Conservation (phyloP, 1,140 invertebrate genomes). For the Cyphomyrmex costatus region DNA sequence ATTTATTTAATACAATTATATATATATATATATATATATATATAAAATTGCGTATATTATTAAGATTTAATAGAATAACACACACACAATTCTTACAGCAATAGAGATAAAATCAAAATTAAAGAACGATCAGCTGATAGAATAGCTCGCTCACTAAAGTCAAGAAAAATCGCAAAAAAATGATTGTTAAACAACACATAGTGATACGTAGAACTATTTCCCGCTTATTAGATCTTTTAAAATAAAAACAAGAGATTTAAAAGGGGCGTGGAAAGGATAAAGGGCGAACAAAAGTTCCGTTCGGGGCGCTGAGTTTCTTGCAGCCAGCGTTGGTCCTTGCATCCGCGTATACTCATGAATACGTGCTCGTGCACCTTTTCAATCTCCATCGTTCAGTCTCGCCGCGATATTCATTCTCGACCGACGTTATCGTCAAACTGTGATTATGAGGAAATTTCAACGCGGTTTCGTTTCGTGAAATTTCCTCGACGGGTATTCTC, state of each 20-base stretch:
- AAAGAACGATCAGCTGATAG: background rate
- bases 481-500: slow-evolving; percentile 21
- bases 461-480: slow-evolving; percentile 15
- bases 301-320: background rate
- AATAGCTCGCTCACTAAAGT: background rate
- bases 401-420: slow-evolving; percentile 44
- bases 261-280: background rate
- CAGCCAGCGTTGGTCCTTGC: background rate
- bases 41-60: background rate
- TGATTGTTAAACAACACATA: background rate
- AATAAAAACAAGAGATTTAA: slow-evolving; percentile 14
- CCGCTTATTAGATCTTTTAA: background rate
- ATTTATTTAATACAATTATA: background rate
- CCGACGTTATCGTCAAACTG: slow-evolving; percentile 28
- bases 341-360: slow-evolving; percentile 25
- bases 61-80: background rate
- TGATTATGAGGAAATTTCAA: slow-evolving; percentile 46
- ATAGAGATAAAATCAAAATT: background rate
- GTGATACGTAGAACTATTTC: background rate
- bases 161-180: background rate
- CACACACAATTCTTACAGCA: background rate
- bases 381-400: slow-evolving; percentile 44
- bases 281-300: background rate
- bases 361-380: slow-evolving; percentile 30
- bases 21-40: background rate